Conservation (phyloP, 2,888 invertebrate genomes). For the Euplagia quadripunctaria region DNA sequence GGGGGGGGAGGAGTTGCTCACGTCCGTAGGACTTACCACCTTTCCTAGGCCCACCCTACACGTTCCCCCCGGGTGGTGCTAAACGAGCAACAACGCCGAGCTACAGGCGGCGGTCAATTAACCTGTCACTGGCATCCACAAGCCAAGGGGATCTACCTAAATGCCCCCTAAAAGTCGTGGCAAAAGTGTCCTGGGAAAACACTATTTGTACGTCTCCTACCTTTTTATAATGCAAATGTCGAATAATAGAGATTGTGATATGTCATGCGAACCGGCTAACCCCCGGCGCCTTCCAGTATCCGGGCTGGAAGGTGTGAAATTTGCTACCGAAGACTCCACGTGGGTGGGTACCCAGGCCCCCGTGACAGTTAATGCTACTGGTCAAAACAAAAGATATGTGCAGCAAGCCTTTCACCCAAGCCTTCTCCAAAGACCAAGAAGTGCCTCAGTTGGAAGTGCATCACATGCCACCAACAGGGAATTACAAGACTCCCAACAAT, state of each 20-base stretch:
- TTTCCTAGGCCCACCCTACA: too few relatives aligned
- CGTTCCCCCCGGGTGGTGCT: too few relatives aligned
- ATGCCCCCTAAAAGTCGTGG: slow-evolving; percentile 8
- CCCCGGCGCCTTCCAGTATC: slow-evolving; percentile 41
- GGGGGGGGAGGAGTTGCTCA: too few relatives aligned
- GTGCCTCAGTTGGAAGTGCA: slow-evolving; percentile 13
- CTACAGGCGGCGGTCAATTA: slow-evolving; percentile 15
- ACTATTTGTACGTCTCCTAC: neutral
- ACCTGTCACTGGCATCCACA: slow-evolving; percentile 1
- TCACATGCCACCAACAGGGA: too few relatives aligned
- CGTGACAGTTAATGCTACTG: slow-evolving; percentile 19
- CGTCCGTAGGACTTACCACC: too few relatives aligned
- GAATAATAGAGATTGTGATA: neutral
- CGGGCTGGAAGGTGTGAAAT: slow-evolving; percentile 41
- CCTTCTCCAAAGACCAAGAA: slow-evolving; percentile 10
- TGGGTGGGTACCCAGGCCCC: slow-evolving; percentile 18
- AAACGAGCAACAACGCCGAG: too few relatives aligned
- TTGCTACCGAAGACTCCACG: too few relatives aligned
- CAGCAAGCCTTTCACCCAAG: slow-evolving; percentile 10
- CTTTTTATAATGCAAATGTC: neutral
- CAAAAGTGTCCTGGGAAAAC: slow-evolving; percentile 7
- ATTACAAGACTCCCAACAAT: too few relatives aligned
- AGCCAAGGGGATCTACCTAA: slow-evolving; percentile 5
- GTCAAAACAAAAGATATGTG: slow-evolving; percentile 13
- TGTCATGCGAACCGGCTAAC: slow-evolving; percentile 45